Evolutionary conservation across 1,140 invertebrate species (phyloP), one percentile per base, ranked within the genome.

Genomic region (Lerema accius): DNA sequence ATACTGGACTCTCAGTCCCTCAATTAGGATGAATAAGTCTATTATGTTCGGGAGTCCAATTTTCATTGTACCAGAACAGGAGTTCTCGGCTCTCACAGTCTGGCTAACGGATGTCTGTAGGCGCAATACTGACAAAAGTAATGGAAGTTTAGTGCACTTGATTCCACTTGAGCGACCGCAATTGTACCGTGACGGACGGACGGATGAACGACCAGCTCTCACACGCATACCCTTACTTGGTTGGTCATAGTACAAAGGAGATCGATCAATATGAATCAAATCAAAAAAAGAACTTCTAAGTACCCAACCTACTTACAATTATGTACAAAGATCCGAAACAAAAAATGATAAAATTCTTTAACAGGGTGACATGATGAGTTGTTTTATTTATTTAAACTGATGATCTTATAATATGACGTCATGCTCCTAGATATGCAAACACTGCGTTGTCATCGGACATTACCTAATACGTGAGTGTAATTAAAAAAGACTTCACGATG

Each of bases 101-200:
- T 67, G 69, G 58, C 50, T 60, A 75, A 70, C 80, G 83, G 84
- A 86, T 82, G 82, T 86, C 80, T 79, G 84, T 86, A 80, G 82
- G 84, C 80, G 81, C 79, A 81, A 76, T 67, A 73, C 75, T 81
- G 75, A 85, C 82, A 82, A 85, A 86, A 80, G 76, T 84, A 84
- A 81, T 86, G 78, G 76, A 78, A 80, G 84, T 89, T 87, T 86
- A 86, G 85, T 82, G 82, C 81, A 85, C 80, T 86, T 84, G 84
- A 83, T 82, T 82, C 81, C 84, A 88, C 82, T 86, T 88, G 81
- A 85, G 70, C 76, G 76, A 61, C 71, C 73, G 71, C 82, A 83
- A 89, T 84, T 83, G 84, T 80, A 65, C 70, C 77, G 81, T 82
- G 73, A 82, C 82, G 70, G 70, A 62, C 65, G 62, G 65, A 69